phyloP scores from a whole-genome alignment of 30 jellyfish, hydroid and myxozoan genomes.

The Hydractinia echinata region DNA sequence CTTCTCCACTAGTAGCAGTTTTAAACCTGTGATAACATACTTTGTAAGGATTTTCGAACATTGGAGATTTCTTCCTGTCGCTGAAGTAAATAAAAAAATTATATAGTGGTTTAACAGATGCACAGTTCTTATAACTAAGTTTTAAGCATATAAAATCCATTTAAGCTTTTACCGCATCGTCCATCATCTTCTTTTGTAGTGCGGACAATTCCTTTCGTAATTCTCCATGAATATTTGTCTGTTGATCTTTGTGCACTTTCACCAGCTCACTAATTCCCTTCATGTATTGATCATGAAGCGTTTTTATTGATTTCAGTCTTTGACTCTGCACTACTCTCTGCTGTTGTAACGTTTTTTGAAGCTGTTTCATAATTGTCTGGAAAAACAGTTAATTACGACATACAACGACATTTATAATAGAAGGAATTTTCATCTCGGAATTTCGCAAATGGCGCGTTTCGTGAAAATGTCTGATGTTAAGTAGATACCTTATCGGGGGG shows the following conservation, averaged over 20 bases:
- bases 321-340: slow-evolving; percentile 73
- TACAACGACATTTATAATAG: background rate
- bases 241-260: slow-evolving; percentile 73
- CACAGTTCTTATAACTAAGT: background rate
- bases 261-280: slow-evolving; percentile 63
- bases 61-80: slow-evolving; percentile 85
- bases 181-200: slow-evolving; percentile 86
- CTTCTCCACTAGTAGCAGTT: background rate
- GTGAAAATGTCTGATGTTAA: background rate
- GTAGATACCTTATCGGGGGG: too few relatives aligned
- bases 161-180: slow-evolving; percentile 65
- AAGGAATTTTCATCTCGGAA: background rate
- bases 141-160: background rate
- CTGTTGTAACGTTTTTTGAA: slow-evolving; percentile 81
- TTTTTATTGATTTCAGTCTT: slow-evolving; percentile 69
- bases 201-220: slow-evolving; percentile 63
- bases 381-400: background rate
- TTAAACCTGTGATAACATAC: slow-evolving; percentile 80
- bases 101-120: background rate
- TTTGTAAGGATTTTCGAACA: slow-evolving; percentile 84
- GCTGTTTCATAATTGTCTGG: slow-evolving; percentile 71
- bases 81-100: slow-evolving; percentile 29
- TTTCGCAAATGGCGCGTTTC: background rate
- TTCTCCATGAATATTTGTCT: slow-evolving; percentile 68
- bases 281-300: slow-evolving; percentile 72